Evolutionary conservation across 1,140 invertebrate genomes (phyloP).

Genomic region (Bombus terrestris): DNA sequence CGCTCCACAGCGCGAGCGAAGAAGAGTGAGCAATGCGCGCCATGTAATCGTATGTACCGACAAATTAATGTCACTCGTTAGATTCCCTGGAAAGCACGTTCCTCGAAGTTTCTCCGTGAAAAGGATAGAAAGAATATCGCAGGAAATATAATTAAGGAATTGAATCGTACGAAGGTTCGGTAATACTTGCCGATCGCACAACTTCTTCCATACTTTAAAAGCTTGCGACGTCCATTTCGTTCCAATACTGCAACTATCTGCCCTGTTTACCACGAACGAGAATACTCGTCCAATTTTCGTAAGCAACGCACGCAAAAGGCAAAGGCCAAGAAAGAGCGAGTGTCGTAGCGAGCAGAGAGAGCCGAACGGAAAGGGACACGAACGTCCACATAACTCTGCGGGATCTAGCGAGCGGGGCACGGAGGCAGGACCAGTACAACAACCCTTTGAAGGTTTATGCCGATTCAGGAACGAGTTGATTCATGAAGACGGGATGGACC

Average conservation of each 20-base stretch:
- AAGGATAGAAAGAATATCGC: too few species aligned
- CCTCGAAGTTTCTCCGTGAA: not conserved
- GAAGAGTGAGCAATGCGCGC: too few species aligned
- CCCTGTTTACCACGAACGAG: not conserved
- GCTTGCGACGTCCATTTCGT: too few species aligned
- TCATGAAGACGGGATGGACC: conserved; percentile 83
- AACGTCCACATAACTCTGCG: conserved; percentile 72
- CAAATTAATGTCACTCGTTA: conserved; percentile 10
- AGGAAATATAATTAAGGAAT: too few species aligned
- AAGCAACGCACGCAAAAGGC: not conserved
- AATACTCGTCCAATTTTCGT: conserved; percentile 17
- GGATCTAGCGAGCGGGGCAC: conserved; percentile 57
- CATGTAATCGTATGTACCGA: not conserved
- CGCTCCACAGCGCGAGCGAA: not conserved
- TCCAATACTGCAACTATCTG: too few species aligned
- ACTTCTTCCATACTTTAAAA: too few species aligned
- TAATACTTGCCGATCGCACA: too few species aligned
- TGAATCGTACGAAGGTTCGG: too few species aligned
- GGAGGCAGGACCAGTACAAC: conserved; percentile 49
- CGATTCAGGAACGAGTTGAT: conserved; percentile 82
- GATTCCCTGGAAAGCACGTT: not conserved
- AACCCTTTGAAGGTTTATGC: conserved; percentile 79
- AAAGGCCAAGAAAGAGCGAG: not conserved
- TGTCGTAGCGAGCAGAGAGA: not conserved
- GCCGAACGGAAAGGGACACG: conserved; percentile 60